phyloP scores from a whole-genome alignment of 2,113 vertebrate species.

The Chaetodon trifascialis region DNA sequence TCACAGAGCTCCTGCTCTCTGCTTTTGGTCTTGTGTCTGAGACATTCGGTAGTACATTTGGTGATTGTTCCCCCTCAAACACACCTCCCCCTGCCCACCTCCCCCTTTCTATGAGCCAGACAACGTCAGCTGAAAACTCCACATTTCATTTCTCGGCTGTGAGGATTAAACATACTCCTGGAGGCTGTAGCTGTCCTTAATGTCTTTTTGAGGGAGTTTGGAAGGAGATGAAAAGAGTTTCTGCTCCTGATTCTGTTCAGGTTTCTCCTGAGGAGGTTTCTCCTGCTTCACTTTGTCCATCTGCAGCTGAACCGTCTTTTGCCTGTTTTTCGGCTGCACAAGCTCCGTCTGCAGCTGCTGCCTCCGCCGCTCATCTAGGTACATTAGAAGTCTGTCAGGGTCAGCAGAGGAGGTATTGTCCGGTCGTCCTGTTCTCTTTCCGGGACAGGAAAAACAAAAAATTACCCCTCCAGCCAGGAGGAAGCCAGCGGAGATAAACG shows the following conservation, averaged over 20 bases:
- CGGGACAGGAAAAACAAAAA: constrained; percentile 90
- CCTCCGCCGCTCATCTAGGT: constrained; percentile 5
- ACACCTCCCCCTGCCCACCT: constrained; percentile 24
- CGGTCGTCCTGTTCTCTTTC: constrained; percentile 72
- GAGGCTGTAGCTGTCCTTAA: constrained; percentile 85
- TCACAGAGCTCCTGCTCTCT: not conserved
- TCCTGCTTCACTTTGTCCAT: constrained; percentile 29
- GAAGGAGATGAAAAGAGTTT: constrained; percentile 57
- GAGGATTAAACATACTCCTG: constrained; percentile 91
- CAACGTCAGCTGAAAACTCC: constrained; percentile 40
- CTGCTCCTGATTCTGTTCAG: constrained; percentile 10
- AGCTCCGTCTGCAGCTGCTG: constrained; percentile 40
- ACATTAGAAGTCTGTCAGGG: constrained; percentile 27
- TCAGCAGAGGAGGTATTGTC: constrained; percentile 64
- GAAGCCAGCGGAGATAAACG: constrained; percentile 90
- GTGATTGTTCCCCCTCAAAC: constrained; percentile 53
- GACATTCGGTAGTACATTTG: constrained; percentile 42
- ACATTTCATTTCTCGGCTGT: constrained; percentile 1
- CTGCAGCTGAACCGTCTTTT: constrained; percentile 54
- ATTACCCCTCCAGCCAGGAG: constrained; percentile 89
- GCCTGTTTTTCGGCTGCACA: constrained; percentile 39
- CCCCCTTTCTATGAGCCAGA: constrained; percentile 36
- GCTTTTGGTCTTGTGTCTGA: not conserved
- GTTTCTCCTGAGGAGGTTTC: constrained; percentile 20
- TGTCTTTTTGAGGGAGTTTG: constrained; percentile 74